Evolutionary conservation across 2,888 invertebrate species (phyloP), one percentile per base, ranked within the genome.

Genomic region (Rhimphoctona megacephalus): DNA sequence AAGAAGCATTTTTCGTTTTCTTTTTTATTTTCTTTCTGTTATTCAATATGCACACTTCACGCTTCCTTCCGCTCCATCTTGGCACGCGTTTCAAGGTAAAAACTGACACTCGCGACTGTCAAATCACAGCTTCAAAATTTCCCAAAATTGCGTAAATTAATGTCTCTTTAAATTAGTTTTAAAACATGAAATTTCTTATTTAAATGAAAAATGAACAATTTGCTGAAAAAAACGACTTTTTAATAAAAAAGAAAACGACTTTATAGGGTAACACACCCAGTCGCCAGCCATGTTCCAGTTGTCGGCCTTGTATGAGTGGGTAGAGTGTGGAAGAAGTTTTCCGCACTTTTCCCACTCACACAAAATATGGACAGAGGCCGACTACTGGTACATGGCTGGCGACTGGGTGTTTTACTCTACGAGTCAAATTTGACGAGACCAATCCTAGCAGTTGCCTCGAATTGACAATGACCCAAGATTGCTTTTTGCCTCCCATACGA

Each of bases 31-130:
- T 57, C 7, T 36, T 36, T 74, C 39, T 57, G 22, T 57, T 43
- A 89, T 90, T 90, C 54, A 39, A 74, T 66, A 74, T 90, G 89
- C 85, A 90, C 83, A 89, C 83, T 87, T 89, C 85, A 87, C 89
- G 84, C 88, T 88, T 89, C 90, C 92, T 91, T 88, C 83, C 81
- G 88, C 84, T 90, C 90, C 90, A 90, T 90, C 91, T 91, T 91
- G 89, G 91, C 89, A 89, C 88, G 89, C 89, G 85, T 89, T 88
- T 87, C 61, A 49, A 46, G 81, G 83, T 54, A 80, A 82, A 52
- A 61, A 64, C 19, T 33, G 25, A 49, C 7, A 0, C 14, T 22
- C 7, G 43, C 39, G 39, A n/a, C 33, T 9, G 5, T 19, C 17
- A 9, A 22, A 39, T 39, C 7, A 39, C 9, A 8, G 39, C 9